Conservation (phyloP, 2,797 vertebrate species). For the Poecilia picta region DNA sequence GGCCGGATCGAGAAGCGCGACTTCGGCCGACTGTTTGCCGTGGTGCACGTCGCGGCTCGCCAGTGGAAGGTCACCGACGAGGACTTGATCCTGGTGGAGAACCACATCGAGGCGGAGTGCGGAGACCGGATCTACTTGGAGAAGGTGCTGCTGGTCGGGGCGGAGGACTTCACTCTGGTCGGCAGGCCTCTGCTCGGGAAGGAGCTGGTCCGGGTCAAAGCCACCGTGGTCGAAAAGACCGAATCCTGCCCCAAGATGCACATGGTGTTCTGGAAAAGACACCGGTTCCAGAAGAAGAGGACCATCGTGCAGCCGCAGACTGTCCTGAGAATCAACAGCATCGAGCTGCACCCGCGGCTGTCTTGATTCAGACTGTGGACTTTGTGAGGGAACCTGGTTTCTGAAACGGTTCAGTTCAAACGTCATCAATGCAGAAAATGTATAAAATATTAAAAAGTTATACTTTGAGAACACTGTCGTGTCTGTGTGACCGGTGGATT, state of each 20-base stretch:
- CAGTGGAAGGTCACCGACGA: slow-evolving; percentile 95
- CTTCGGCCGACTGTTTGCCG: slow-evolving; percentile 89
- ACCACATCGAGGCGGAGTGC: slow-evolving; percentile 84
- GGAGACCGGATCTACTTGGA: slow-evolving; percentile 91
- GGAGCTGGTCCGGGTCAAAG: slow-evolving; percentile 89
- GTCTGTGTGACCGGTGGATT: too few species aligned
- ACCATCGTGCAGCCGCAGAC: slow-evolving; percentile 86
- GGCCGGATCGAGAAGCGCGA: slow-evolving; percentile 70
- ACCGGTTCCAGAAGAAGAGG: slow-evolving; percentile 83
- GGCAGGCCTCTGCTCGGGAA: slow-evolving; percentile 88
- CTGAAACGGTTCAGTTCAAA: background rate
- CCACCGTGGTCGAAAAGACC: slow-evolving; percentile 93
- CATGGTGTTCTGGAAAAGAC: slow-evolving; percentile 86
- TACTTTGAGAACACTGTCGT: background rate
- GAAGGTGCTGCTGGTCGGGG: slow-evolving; percentile 85
- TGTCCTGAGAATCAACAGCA: slow-evolving; percentile 89
- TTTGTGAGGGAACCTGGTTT: too few species aligned
- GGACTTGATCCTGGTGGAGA: slow-evolving; percentile 91
- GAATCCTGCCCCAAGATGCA: slow-evolving; percentile 90
- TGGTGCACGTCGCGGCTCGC: slow-evolving; percentile 90
- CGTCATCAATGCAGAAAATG: background rate
- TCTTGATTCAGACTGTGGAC: slow-evolving; percentile 44
- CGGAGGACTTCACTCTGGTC: slow-evolving; percentile 88
- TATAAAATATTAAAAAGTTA: background rate
- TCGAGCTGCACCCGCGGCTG: slow-evolving; percentile 84